Base-by-base conservation (phyloP, 2,113 vertebrate species). In the Struthio camelus region DNA sequence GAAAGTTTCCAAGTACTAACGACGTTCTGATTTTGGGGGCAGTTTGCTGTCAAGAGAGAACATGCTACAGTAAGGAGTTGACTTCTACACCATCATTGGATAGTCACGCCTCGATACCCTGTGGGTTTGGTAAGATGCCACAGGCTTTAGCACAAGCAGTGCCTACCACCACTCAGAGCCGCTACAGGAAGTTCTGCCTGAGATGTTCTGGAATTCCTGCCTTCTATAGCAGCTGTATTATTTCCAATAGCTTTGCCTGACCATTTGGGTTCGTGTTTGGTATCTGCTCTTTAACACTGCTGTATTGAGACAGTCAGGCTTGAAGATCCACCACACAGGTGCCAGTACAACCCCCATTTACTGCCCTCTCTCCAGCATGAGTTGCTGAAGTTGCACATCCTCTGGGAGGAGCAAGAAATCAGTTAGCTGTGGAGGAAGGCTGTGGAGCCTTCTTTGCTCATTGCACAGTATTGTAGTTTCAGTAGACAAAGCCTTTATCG, bases 251-350 rank as follows among this genome's bases (percentile, higher is more conserved):
- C 44, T 59, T 34, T 79, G 36, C 46, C 72, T 91, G 58, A 73
- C 19, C n/a, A 32, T 28, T 34, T 44, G 32, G 8, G 8, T 50
- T 80, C 56, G 86, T 8, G 4, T 56, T 16, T 1, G 2, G 46
- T 70, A 86, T 7, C 30, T 34, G 58, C 28, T 34, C 34, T 80
- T 70, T 22, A 75, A 58, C 30, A 36, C 7, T 54, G 17, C 59
- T 85, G 23, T 28, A 75, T 34, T 10, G 51, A 36, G 40, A 56
- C 62, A 73, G 14, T 22, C 30, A 79, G 20, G 34, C n/a, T 70
- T 2, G 0, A 75, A 91, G 38, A 32, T 48, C 51, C 4, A 18
- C 5, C 30, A 67, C 7, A 25, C 0, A 66, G 11, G n/a, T 80
- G 23, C 42, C 30, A 32, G 32, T 59, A 59, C 32, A 59, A 53